phyloP scores from a whole-genome alignment of 2,113 vertebrate species.

The Maccullochella peelii region DNA sequence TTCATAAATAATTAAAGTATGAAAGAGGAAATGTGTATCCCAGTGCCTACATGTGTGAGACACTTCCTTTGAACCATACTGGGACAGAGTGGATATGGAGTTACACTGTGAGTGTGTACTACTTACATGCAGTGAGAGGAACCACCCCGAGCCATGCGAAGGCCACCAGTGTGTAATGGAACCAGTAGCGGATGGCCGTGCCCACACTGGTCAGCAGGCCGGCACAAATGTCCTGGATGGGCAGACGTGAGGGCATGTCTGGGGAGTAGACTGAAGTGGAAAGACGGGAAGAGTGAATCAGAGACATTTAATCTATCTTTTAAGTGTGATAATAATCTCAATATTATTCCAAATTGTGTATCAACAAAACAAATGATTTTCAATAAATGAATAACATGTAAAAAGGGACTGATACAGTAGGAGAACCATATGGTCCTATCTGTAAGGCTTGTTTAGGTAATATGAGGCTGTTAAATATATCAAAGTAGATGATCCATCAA shows the following conservation, averaged over 20 bases:
- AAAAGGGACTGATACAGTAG: not conserved
- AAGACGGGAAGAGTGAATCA: not conserved
- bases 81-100: not conserved
- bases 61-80: not conserved
- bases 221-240: constrained; percentile 98
- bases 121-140: constrained; percentile 99
- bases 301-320: constrained; percentile 5
- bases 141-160: constrained; percentile 99
- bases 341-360: not conserved
- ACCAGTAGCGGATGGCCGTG: constrained; percentile 99
- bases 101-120: not conserved
- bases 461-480: not conserved
- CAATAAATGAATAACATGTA: not conserved
- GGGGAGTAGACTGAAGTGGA: constrained; percentile 93
- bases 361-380: not conserved
- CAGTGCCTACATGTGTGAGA: not conserved
- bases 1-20: not conserved
- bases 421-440: not conserved
- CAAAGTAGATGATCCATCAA: constrained; percentile 21
- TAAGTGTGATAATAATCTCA: not conserved
- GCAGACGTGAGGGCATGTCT: constrained; percentile 99
- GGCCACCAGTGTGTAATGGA: constrained; percentile 99
- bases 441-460: not conserved
- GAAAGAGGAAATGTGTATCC: not conserved
- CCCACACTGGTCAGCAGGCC: constrained; percentile 98